phyloP scores from a whole-genome alignment of 2,888 invertebrate genomes.

The Daptonema setosum region DNA sequence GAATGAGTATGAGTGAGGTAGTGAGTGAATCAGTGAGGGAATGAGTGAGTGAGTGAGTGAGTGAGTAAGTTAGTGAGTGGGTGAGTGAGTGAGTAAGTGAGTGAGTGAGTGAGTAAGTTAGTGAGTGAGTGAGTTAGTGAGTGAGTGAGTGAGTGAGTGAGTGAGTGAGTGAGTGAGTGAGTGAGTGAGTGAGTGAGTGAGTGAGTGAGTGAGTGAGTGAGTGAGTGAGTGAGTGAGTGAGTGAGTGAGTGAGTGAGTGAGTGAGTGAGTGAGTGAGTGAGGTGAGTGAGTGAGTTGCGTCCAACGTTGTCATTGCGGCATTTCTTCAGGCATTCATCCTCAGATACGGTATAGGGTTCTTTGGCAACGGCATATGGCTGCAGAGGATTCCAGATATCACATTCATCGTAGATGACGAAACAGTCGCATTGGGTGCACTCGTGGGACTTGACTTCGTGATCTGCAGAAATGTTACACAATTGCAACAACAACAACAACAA shows the following conservation, averaged over 20 bases:
- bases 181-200: background rate
- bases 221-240: background rate
- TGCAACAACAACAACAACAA: no score
- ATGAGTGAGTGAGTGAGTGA: background rate
- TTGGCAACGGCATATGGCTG: constrained; percentile 20
- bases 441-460: constrained; percentile 8
- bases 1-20: no score
- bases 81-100: background rate
- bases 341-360: constrained; percentile 19
- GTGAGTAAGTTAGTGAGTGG: constrained; percentile 1
- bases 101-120: background rate
- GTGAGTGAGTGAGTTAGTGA: background rate
- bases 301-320: constrained; percentile 10
- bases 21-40: background rate
- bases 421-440: constrained; percentile 20
- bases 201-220: background rate
- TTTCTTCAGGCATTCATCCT: constrained; percentile 22
- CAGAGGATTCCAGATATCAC: constrained; percentile 17
- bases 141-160: background rate
- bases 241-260: background rate
- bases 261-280: background rate
- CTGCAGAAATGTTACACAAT: no score
- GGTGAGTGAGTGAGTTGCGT: background rate
- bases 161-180: constrained; percentile 3
- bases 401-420: constrained; percentile 22